Base-by-base conservation (phyloP, 2,797 vertebrate species). In the Aselliscus stoliczkanus region DNA sequence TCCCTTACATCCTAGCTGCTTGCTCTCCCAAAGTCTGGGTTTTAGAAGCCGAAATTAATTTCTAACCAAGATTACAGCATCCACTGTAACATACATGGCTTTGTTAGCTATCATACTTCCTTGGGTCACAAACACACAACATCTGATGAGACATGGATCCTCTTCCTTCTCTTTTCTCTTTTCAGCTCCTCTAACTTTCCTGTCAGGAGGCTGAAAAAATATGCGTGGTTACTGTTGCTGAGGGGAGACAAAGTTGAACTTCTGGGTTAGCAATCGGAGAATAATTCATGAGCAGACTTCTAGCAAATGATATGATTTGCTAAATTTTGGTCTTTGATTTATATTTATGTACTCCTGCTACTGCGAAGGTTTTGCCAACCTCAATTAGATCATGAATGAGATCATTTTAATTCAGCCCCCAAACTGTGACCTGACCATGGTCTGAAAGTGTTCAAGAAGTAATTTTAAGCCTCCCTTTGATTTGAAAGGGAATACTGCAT, bases 331-430 rank as follows among this genome's bases (percentile, higher is more conserved):
- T 98, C 98, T 98, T 98, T 98, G 98, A 98, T 98, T 98, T 97
- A 98, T 98, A 98, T 98, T 98, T 98, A 98, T 98, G 83, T 98
- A 97, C 98, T 98, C 97, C 98, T 98, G 98, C 98, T 98, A 96
- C 98, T 96, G 98, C 98, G 94, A 98, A 98, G 98, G 97, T 98
- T 98, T 98, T 98, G 98, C 98, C 98, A 98, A 94, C 97, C 97
- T 98, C 98, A 98, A 98, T 98, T 98, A 98, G 98, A 98, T 98
- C 98, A 98, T 98, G 98, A 98, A 98, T 98, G 98, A 98, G 98
- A 98, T 98, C 98, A 98, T 98, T 98, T 98, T 98, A 98, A 98
- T 98, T 98, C 98, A 97, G 31, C 97, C 98, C 98, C 97, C 98
- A 98, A 98, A 98, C 98, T 97, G 98, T 98, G 98, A 98, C 98